phyloP scores from a whole-genome alignment of 2,113 vertebrate genomes.

The Chauna torquata region DNA sequence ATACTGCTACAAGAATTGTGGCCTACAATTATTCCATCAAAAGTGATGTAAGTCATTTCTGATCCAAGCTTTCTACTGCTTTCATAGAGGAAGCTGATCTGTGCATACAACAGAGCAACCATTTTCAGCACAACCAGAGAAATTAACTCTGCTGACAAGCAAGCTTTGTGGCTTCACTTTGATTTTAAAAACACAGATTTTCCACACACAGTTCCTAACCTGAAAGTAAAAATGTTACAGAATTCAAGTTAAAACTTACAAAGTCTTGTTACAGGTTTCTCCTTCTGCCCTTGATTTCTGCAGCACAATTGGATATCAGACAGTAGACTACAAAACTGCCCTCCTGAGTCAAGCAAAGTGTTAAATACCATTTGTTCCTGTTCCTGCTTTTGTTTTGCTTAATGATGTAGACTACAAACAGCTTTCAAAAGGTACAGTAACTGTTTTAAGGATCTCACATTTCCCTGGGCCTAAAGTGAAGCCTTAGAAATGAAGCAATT shows the following conservation, averaged over 20 bases:
- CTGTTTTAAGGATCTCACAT: not conserved
- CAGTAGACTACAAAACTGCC: not conserved
- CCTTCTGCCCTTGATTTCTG: not conserved
- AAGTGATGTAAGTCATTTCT: not conserved
- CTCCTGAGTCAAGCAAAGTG: not conserved
- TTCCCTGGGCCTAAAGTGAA: not conserved
- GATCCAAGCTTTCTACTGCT: slow-evolving; percentile 3
- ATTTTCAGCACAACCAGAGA: slow-evolving; percentile 27
- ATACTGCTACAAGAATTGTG: not conserved
- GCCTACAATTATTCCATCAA: not conserved
- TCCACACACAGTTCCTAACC: not conserved
- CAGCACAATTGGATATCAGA: not conserved
- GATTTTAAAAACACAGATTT: not conserved
- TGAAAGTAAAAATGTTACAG: not conserved
- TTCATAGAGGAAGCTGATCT: slow-evolving; percentile 41
- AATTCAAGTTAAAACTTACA: not conserved
- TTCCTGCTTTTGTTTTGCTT: slow-evolving; percentile 7
- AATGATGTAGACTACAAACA: not conserved
- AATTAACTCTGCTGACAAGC: not conserved
- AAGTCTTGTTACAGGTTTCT: not conserved
- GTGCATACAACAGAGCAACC: slow-evolving; percentile 38
- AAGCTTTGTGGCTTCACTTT: slow-evolving; percentile 22
- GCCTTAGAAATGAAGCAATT: not conserved
- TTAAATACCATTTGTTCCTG: not conserved
- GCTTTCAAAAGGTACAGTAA: not conserved